Base-by-base conservation (phyloP, 2,888 invertebrate genomes). In the Scelioninae gen. 1 region DNA sequence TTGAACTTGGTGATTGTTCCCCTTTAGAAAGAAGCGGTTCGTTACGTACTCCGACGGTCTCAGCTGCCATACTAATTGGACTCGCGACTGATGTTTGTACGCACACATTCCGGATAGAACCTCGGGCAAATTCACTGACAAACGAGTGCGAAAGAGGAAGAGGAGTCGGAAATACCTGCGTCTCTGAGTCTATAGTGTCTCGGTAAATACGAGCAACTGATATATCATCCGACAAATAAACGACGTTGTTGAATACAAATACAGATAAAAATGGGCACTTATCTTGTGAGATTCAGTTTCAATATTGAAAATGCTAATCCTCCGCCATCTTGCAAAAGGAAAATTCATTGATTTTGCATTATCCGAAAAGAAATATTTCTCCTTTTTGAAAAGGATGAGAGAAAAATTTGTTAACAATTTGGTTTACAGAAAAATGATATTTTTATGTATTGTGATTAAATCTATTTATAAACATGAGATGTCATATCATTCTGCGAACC, bases 51-150 rank as follows among this genome's bases (percentile, higher is more conserved):
- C 68, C 72, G 82, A 47, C 80, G 56, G 77, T 79, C 79, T 80
- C 69, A 72, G 66, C 83, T 76, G 71, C 72, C 72, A 77, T 80
- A 83, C 83, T 83, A 83, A 83, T 83, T 83, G 83, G 83, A 77
- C 83, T 72, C 77, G 76, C 83, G 74, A 80, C 72, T 77, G 77
- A 83, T 69, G 83, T 80, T 77, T 77, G 74, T 77, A 74, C 80
- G 74, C 76, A 80, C 71, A 76, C 83, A 83, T 80, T 83, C 80
- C 65, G 80, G 38, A 56, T 80, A 77, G 76, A 77, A 80, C 83
- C 83, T 74, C 77, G 77, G 80, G 83, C 83, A 63, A 83, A 83
- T 80, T 80, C 72, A 68, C 80, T 80, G 83, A 83, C 83, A 83
- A 83, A 83, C 76, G 79, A 83, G 79, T 74, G 65, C 71, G 79